Conservation (phyloP, 2,113 vertebrate species). For the Myotis lucifugus region DNA sequence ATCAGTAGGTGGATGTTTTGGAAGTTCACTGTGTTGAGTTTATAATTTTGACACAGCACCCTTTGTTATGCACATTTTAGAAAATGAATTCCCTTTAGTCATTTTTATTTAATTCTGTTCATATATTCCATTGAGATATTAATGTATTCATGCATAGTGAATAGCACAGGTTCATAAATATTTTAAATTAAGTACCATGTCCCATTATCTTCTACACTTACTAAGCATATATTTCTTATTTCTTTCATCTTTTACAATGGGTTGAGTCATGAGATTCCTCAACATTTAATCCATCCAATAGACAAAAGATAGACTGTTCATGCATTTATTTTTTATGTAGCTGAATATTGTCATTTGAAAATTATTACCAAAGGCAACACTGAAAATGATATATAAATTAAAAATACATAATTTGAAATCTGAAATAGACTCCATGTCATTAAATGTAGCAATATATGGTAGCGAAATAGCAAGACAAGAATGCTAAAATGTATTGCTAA, state of each 20-base stretch:
- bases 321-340: neutral
- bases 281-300: neutral
- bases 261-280: neutral
- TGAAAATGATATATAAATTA: neutral
- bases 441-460: neutral
- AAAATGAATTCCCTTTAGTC: constrained; percentile 29
- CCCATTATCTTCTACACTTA: constrained; percentile 14
- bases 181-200: constrained; percentile 24
- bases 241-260: neutral
- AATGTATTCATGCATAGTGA: constrained; percentile 11
- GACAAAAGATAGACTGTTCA: neutral
- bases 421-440: neutral
- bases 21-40: neutral
- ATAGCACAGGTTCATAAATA: constrained; percentile 36
- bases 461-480: neutral
- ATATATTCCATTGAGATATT: constrained; percentile 41
- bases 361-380: neutral
- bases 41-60: neutral
- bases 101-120: constrained; percentile 46
- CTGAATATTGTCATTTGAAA: neutral
- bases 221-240: neutral
- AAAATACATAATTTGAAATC: constrained; percentile 10
- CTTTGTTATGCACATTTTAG: constrained; percentile 4
- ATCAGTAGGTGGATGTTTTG: neutral
- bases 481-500: neutral